Base-by-base conservation (phyloP, 2,113 vertebrate species). In the Ceratotherium simum region DNA sequence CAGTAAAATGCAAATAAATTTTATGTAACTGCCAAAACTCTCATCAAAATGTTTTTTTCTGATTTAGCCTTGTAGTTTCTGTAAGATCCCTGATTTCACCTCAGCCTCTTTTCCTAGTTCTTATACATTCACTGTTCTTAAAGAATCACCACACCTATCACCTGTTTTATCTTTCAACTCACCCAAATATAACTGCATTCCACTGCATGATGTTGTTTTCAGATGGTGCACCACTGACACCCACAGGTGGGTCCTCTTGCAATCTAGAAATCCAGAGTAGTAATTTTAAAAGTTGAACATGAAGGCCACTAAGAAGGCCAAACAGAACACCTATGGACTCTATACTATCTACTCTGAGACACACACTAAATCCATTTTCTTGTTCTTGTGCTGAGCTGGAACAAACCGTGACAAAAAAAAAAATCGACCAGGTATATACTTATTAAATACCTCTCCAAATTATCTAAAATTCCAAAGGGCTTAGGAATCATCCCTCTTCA, bases 151-250 rank as follows among this genome's bases (percentile, higher is more conserved):
- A 90, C 31, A 65, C 2, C 62, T 94, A 72, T 56, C 48, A 67
- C 51, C 60, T 62, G 13, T 31, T 87, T 46, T 70, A 75, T 89
- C 62, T 72, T 81, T 86, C 69, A 97, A 98, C 99, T 99, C 98
- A 99, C 99, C 99, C 99, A 99, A 99, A 99, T 99, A 99, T 99
- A 98, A 99, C 99, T 96, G 99, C 99, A 98, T 99, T 99, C 99
- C 99, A 99, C 76, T 99, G 99, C 99, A 99, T 99, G 98, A 99
- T 99, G 96, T 99, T 99, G 98, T 99, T 99, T 98, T 99, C 99
- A 94, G 99, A 99, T 11, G 99, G 99, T 60, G 99, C 99, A 56
- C 99, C 99, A 96, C 99, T 99, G 98, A 99, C 99, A 97, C 99
- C 99, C 94, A 99, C 99, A 98, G 99, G 99, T 98, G 99, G 99